Conservation (phyloP, 2,888 invertebrate species). For the Euphydryas editha region DNA sequence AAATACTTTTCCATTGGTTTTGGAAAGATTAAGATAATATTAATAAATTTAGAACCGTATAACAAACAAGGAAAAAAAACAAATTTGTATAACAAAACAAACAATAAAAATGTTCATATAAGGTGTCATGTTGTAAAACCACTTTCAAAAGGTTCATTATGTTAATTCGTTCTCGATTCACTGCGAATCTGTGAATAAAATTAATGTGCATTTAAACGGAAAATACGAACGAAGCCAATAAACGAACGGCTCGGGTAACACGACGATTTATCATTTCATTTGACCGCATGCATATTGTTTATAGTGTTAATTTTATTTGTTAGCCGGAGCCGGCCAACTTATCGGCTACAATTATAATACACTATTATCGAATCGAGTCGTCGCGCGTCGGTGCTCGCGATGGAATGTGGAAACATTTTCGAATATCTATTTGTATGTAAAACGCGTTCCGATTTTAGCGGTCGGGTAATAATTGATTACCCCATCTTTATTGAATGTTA, state of each 20-base stretch:
- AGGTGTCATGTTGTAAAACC: conserved; percentile 43
- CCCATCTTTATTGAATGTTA: conserved; percentile 65
- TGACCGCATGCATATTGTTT: conserved; percentile 72
- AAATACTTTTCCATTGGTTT: too few species aligned
- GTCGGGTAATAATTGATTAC: conserved; percentile 59
- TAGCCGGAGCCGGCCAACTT: conserved; percentile 61
- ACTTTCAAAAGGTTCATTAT: conserved; percentile 75
- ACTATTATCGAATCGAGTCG: conserved; percentile 65
- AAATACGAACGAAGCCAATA: conserved; percentile 77
- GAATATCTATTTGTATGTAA: conserved; percentile 61
- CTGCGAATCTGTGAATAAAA: conserved; percentile 78
- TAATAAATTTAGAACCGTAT: neutral
- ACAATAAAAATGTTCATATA: conserved; percentile 37
- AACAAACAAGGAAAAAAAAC: neutral
- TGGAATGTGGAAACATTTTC: conserved; percentile 73
- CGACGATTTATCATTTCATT: conserved; percentile 75
- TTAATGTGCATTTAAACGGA: conserved; percentile 79
- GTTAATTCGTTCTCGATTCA: conserved; percentile 77
- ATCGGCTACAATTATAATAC: conserved; percentile 69
- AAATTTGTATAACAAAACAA: conserved; percentile 12
- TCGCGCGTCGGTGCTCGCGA: conserved; percentile 38
- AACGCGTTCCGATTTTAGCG: conserved; percentile 52
- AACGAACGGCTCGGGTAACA: conserved; percentile 66
- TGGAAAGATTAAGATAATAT: neutral
- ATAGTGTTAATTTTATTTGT: conserved; percentile 80